Base-by-base conservation (phyloP, 2,888 invertebrate genomes). In the Pheosia gnoma region DNA sequence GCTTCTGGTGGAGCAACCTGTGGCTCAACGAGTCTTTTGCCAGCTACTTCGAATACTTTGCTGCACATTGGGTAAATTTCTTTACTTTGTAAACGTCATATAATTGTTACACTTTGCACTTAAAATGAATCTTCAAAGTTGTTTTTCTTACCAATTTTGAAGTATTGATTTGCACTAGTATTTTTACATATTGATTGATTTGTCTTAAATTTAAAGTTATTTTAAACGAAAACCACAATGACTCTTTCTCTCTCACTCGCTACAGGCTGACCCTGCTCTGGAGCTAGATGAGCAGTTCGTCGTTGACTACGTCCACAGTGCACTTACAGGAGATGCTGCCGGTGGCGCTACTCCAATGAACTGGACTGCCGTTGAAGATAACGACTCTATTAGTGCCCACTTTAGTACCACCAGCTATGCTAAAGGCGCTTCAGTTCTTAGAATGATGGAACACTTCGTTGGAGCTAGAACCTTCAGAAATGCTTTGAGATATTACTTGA, bases 1-100 rank as follows among this genome's bases (percentile, higher is more conserved):
- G 95, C 67, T 94, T 95, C 78, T 96, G 96, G 96, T 97, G 97
- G 97, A 94, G 95, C 63, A 95, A 95, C 77, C 90, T 96, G 41
- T 97, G 96, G 96, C 89, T 97, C 0, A 96, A 95, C 75, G 96
- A 96, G 82, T 95, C 94, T 8, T 96, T 96, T 67, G 96, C 96
- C 0, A 94, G 95, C 59, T 96, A 94, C 85, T 96, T 96, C 71
- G 96, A 98, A 86, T 97, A 96, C 80, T 94, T 95, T 58, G 94
- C 91, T 9, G 94, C 95, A 57, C 94, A 95, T 51, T 81, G 85
- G 73, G 95, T 94, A 82, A 80, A 83, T 78, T 4, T 43, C 2
- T 7, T 41, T 41, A 7, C 1, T 41, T 41, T 41, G 8, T 41
- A 41, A 41, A 41, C 41, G 6, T 41, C 8, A 8, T 25, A 41